A percentile compares a stretch with the other conserved stretches of the same genome.
Conservation (phyloP, 2,888 invertebrate genomes). For the Drosophila parthenogenetica region DNA sequence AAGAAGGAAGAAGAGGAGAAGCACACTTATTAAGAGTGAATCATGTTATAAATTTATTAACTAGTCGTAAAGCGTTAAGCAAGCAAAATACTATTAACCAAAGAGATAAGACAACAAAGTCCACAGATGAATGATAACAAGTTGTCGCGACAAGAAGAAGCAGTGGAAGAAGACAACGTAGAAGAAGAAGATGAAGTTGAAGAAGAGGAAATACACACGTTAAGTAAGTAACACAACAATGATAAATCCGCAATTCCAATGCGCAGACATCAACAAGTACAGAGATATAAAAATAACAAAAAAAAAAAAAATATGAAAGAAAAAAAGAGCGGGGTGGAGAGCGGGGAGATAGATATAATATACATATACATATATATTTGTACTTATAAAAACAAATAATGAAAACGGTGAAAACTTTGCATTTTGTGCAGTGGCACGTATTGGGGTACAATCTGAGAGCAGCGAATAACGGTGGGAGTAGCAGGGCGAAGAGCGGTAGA, state of each 20-base stretch:
- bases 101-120: constrained; percentile 40
- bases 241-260: constrained; percentile 57
- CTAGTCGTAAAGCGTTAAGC: constrained; percentile 9
- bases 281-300: constrained; percentile 7
- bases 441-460: constrained; percentile 31
- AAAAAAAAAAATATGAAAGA: constrained; percentile 10
- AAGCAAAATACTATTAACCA: constrained; percentile 1
- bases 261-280: constrained; percentile 46
- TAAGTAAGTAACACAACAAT: constrained; percentile 25
- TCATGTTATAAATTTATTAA: constrained; percentile 11
- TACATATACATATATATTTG: not conserved
- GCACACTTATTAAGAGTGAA: constrained; percentile 2
- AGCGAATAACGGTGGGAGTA: too few species aligned
- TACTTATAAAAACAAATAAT: constrained; percentile 18
- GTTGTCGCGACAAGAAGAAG: not conserved
- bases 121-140: constrained; percentile 32
- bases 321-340: not conserved
- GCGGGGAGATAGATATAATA: too few species aligned
- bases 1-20: too few species aligned
- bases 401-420: constrained; percentile 56
- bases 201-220: constrained; percentile 14
- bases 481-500: not conserved
- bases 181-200: not conserved
- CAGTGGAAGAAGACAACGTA: constrained; percentile 18
- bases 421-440: constrained; percentile 64